A percentile compares a stretch with the other conserved stretches of the same genome.
Evolutionary conservation across 2,888 invertebrate genomes (phyloP).

Genomic region (Torymus auratus): DNA sequence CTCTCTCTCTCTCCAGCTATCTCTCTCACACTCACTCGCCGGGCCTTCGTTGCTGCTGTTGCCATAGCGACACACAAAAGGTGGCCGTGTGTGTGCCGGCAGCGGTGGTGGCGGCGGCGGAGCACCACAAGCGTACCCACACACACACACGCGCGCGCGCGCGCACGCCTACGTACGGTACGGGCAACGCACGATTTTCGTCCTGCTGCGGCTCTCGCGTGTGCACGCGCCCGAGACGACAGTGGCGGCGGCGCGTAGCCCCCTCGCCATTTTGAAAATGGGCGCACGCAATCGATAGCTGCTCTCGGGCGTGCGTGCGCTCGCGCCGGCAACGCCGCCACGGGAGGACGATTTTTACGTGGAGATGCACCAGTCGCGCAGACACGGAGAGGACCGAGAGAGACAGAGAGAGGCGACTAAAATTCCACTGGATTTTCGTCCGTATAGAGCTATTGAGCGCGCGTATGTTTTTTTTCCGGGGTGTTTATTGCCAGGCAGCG

Average conservation of each 20-base stretch:
- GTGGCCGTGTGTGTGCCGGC: conserved; percentile 19
- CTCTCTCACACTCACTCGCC: neutral
- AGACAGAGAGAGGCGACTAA: no score
- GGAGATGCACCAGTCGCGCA: no score
- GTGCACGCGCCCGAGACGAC: conserved; percentile 28
- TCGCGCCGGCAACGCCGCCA: conserved; percentile 7
- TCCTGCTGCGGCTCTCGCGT: conserved; percentile 18
- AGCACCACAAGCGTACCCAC: no score
- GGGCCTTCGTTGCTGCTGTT: conserved; percentile 44
- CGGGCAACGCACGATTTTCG: conserved; percentile 24
- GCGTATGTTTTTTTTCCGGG: no score
- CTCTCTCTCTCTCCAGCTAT: neutral
- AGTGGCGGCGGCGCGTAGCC: conserved; percentile 27
- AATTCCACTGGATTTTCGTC: no score
- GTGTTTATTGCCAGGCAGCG: no score
- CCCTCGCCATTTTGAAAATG: conserved; percentile 74
- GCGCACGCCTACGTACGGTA: neutral
- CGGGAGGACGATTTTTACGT: conserved; percentile 1
- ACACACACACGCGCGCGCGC: no score
- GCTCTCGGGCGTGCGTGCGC: conserved; percentile 25
- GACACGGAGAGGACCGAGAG: no score
- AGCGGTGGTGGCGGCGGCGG: no score
- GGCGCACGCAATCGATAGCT: conserved; percentile 63
- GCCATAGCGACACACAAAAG: conserved; percentile 55
- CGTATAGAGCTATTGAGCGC: no score